These are phyloP conservation scores for Lepidothrix coronata DNA, from an alignment of 2,113 vertebrate species.

Conservation along the genomic window DNA sequence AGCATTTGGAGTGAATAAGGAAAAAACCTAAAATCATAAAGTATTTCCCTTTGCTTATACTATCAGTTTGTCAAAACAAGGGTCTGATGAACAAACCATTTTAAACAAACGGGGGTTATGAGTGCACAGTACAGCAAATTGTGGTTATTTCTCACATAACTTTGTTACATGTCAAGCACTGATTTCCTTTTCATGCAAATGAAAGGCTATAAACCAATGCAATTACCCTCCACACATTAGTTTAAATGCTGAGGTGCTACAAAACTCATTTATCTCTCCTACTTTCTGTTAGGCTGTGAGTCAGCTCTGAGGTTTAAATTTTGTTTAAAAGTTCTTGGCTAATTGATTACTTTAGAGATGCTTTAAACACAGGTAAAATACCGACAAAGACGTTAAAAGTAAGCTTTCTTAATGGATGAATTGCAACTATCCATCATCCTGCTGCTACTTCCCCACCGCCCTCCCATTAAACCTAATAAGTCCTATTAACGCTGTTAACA, in stretches of 20 bases:
- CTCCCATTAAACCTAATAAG: constrained; percentile 53
- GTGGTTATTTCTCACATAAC: neutral
- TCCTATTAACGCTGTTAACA: constrained; percentile 52
- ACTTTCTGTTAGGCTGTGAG: constrained; percentile 10
- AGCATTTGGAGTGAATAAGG: neutral
- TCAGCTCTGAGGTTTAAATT: constrained; percentile 19
- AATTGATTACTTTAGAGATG: constrained; percentile 62
- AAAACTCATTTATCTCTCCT: constrained; percentile 35
- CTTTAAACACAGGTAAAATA: constrained; percentile 68
- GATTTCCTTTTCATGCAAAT: constrained; percentile 35
- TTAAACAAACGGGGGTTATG: neutral
- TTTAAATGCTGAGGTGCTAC: constrained; percentile 1
- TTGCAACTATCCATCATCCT: constrained; percentile 64
- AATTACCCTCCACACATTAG: constrained; percentile 8
- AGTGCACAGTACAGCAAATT: neutral
- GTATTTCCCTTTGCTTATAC: neutral
- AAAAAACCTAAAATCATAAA: neutral
- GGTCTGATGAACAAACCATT: neutral
- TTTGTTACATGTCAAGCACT: neutral
- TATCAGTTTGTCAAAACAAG: neutral
- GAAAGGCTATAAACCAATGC: neutral
- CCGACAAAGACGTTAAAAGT: constrained; percentile 48
- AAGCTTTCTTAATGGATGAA: constrained; percentile 60
- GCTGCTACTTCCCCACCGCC: constrained; percentile 8
- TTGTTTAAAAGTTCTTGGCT: constrained; percentile 63